These are phyloP conservation scores for Bemisia tabaci DNA, from an alignment of 1,140 invertebrate species.

Conservation along the genomic window DNA sequence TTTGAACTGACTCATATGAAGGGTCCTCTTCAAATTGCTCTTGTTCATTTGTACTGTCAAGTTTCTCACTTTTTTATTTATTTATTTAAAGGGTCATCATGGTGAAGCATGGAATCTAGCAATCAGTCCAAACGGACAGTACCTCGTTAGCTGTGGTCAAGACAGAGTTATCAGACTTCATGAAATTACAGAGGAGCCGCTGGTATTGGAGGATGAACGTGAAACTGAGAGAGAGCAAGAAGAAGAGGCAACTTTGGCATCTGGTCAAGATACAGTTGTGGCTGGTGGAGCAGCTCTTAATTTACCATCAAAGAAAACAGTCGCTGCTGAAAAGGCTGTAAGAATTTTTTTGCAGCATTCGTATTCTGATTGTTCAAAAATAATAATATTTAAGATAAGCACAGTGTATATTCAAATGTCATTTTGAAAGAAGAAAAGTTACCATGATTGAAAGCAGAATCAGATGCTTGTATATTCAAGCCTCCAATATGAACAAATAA, in stretches of 20 bases:
- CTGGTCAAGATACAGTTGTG: constrained; percentile 50
- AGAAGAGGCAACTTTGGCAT: constrained; percentile 53
- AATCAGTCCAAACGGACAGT: constrained; percentile 67
- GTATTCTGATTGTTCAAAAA: not conserved
- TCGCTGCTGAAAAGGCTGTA: constrained; percentile 80
- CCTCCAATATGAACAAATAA: too few species aligned
- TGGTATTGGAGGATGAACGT: constrained; percentile 82
- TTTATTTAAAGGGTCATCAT: constrained; percentile 48
- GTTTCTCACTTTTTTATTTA: too few species aligned
- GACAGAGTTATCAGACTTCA: constrained; percentile 81
- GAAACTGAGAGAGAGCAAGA: constrained; percentile 65
- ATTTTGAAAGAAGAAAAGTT: too few species aligned
- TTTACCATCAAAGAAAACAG: constrained; percentile 76
- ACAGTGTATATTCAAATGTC: not conserved
- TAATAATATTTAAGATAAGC: not conserved
- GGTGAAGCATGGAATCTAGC: constrained; percentile 60
- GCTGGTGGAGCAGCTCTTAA: constrained; percentile 55
- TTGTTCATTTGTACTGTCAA: too few species aligned
- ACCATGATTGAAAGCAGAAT: too few species aligned
- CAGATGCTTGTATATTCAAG: too few species aligned
- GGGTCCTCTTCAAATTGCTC: too few species aligned
- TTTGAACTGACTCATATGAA: too few species aligned
- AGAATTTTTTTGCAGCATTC: constrained; percentile 27
- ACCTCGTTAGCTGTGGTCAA: constrained; percentile 67
- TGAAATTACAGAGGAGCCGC: constrained; percentile 71